Evolutionary conservation across 2,888 invertebrate genomes (phyloP), one percentile per base, ranked within the genome.

Genomic region (Capitulum mitella): DNA sequence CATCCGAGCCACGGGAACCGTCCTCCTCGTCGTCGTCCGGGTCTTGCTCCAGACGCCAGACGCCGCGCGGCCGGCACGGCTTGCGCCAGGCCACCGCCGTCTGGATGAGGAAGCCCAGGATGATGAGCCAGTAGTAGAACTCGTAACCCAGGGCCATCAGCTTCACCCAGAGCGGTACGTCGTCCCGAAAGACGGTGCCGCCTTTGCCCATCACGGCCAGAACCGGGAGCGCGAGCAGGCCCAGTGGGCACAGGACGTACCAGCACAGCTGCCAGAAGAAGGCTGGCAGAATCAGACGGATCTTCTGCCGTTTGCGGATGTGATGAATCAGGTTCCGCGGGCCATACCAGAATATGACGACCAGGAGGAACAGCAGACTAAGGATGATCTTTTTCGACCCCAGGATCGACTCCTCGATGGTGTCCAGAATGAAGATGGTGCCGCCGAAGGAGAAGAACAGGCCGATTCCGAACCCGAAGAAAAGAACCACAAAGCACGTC

Each of bases 61-160:
- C 70, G 26, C 70, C 70, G 26, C 70, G 70, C 29, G 70, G 70
- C 8, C 22, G 16, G 8, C 19, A 14, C 40, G 70, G 70, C 2
- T 40, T 37, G 26, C 26, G 34, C 70, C 70, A 70, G 26, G 70
- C 70, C 40, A 70, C 70, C 37, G 70, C 37, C 26, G 70, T 70
- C 40, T 70, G 70, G 22, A 70, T 40, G 19, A 40, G 26, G 22
- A 70, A 70, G 2, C 16, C 37, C 37, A 70, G 26, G 26, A 70
- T 70, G 70, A 70, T 70, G 26, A 70, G 19, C 70, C 70, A 70
- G 40, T 70, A 70, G 70, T 70, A 70, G 40, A 70, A 70, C 70
- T 70, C 70, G 40, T 70, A 70, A 0, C 22, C 40, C 10, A 70
- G 0, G 37, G 70, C 70, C 26, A 40, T 26, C 6, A 70, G 70